phyloP scores from a whole-genome alignment of 1,140 invertebrate species.

The Rhizoglyphus robini region DNA sequence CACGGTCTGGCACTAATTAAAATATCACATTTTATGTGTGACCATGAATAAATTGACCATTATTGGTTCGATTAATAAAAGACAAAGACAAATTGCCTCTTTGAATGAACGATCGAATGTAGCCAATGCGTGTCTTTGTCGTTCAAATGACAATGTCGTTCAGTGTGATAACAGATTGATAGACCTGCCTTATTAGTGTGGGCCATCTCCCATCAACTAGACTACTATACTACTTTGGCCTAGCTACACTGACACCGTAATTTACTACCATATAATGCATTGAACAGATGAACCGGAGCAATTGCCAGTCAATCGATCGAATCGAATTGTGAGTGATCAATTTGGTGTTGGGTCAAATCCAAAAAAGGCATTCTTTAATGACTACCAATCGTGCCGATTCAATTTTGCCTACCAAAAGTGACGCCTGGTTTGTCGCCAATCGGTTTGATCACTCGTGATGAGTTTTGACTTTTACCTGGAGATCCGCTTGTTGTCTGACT shows the following conservation, averaged over 20 bases:
- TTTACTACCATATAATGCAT: not conserved
- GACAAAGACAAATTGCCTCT: conserved; percentile 5
- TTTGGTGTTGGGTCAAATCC: not conserved
- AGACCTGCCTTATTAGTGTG: not conserved
- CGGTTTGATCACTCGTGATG: too few species aligned
- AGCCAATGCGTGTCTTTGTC: not conserved
- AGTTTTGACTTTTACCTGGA: too few species aligned
- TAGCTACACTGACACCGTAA: not conserved
- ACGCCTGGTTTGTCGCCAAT: not conserved
- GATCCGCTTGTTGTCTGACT: too few species aligned
- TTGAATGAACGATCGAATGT: not conserved
- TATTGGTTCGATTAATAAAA: conserved; percentile 7
- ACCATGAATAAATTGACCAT: conserved; percentile 12
- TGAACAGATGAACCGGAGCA: not conserved
- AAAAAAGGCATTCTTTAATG: not conserved
- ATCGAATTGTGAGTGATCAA: too few species aligned
- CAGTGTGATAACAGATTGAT: not conserved
- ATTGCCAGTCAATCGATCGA: too few species aligned
- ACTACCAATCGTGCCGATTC: not conserved
- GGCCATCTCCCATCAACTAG: not conserved
- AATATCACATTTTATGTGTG: not conserved
- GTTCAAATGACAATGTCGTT: not conserved
- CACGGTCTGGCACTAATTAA: not conserved
- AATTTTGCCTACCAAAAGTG: not conserved
- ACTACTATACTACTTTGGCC: not conserved